phyloP scores from a whole-genome alignment of 2,113 vertebrate species.

The Coracopsis vasa region DNA sequence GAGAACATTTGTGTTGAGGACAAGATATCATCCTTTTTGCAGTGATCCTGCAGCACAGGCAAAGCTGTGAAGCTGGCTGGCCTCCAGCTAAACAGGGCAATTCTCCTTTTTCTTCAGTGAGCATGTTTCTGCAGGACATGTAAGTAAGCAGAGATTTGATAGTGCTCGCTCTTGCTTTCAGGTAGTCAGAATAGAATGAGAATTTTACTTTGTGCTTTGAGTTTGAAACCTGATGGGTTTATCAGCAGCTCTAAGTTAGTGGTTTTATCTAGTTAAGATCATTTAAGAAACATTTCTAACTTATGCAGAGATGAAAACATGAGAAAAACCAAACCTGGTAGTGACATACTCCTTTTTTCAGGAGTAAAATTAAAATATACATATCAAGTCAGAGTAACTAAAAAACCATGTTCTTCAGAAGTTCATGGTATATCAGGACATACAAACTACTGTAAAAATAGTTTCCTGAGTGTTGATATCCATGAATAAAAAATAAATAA shows the following conservation, averaged over 20 bases:
- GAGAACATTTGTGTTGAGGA: background rate
- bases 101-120: background rate
- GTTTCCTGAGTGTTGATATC: background rate
- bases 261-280: background rate
- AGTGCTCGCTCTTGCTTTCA: background rate
- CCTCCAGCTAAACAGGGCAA: background rate
- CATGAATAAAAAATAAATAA: background rate
- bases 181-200: background rate
- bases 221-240: background rate
- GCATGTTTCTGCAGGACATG: background rate
- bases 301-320: background rate
- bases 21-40: background rate
- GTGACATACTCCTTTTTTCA: background rate
- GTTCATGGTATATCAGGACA: background rate
- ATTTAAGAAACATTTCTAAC: background rate
- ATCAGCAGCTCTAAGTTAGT: background rate
- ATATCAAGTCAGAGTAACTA: background rate
- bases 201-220: background rate
- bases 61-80: background rate
- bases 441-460: background rate
- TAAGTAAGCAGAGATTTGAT: background rate
- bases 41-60: background rate
- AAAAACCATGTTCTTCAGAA: background rate
- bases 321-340: background rate
- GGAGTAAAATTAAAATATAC: background rate